These are phyloP conservation scores for Pseudocheirus occidentalis DNA, from an alignment of 2,797 vertebrate genomes.

Conservation along the genomic window DNA sequence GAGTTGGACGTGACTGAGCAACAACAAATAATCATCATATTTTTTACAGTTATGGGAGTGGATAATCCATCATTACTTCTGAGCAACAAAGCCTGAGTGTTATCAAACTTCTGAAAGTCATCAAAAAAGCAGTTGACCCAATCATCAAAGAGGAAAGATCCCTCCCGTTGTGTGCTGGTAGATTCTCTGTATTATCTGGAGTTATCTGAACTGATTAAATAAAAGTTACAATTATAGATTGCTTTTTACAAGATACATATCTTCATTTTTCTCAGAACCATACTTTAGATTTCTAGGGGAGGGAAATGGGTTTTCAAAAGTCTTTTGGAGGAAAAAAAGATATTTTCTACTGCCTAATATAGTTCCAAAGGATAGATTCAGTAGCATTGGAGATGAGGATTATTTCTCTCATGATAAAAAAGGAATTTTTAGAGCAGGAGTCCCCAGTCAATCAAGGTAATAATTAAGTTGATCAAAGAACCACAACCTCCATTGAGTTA, in stretches of 20 bases:
- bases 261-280: not conserved
- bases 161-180: not conserved
- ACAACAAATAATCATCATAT: not conserved
- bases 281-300: not conserved
- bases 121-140: not conserved
- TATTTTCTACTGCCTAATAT: not conserved
- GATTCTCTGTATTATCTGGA: not conserved
- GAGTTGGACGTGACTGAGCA: not conserved
- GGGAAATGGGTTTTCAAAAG: constrained; percentile 41
- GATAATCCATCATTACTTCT: not conserved
- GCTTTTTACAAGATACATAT: not conserved
- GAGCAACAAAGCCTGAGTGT: not conserved
- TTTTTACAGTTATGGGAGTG: not conserved
- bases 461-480: not conserved
- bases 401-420: constrained; percentile 3
- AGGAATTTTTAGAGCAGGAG: constrained; percentile 27
- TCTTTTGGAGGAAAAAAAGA: not conserved
- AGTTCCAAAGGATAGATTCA: constrained; percentile 16
- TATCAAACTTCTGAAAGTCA: not conserved
- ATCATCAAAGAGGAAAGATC: not conserved
- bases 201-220: not conserved
- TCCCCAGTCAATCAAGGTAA: not conserved
- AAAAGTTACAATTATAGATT: constrained; percentile 4
- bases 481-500: not conserved
- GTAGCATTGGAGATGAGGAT: not conserved